Base-by-base conservation (phyloP, 2,113 vertebrate genomes). In the Podilymbus podiceps region DNA sequence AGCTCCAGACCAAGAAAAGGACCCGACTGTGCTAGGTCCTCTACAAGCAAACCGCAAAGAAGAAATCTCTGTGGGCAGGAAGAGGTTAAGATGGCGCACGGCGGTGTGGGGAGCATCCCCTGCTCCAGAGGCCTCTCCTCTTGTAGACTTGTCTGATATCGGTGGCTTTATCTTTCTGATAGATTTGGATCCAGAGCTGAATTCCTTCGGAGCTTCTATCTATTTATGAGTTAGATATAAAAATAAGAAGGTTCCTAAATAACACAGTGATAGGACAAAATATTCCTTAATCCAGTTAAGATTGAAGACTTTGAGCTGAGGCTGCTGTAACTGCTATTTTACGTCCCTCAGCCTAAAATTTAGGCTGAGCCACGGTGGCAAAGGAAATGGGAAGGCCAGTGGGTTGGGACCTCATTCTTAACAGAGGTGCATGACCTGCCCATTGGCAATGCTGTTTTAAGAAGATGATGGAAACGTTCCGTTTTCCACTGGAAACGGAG, bases 401-500 rank as follows among this genome's bases (percentile, higher is more conserved):
- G 42, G 9, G 6, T 12, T 31, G 2, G 4, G 31, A 3, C 1
- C 44, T 83, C 4, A 0, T 42, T 79, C 50, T 46, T 46, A 24
- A 6, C 52, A 55, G 11, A 38, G 23, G 20, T 15, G 17, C 11
- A 12, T 31, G 44, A 66, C 28, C 62, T 82, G n/a, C 14, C 31
- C 25, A 5, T 2, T 5, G 6, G 31, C 23, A n/a, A 25, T 7
- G 47, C 11, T 68, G 20, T 44, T 47, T 53, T 30, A 5, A 56
- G 55, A 40, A 49, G 17, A 18, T 8, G 4, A 21, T 64, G 38
- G n/a, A n/a, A n/a, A n/a, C n/a, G n/a, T n/a, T n/a, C n/a, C n/a
- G n/a, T n/a, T 44, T 80, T 52, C 46, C 50, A 24, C 15, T 27
- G 50, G 44, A 66, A 93, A 27, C 6, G 7, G 38, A 40, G 35